Conservation (phyloP, 1,140 invertebrate species). For the Drosophila bipectinata region DNA sequence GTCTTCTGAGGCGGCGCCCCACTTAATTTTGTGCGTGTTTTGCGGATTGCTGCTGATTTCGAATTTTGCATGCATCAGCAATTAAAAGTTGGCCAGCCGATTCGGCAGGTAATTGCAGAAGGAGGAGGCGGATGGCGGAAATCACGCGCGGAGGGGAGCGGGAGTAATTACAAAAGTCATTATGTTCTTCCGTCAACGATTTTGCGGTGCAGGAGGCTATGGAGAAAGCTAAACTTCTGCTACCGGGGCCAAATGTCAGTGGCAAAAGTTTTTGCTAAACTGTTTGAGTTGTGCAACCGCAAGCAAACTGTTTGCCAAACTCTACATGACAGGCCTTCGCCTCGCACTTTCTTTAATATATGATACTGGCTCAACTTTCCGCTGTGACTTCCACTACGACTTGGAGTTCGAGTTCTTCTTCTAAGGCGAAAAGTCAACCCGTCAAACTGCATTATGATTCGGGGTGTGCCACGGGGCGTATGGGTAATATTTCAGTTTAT, state of each 20-base stretch:
- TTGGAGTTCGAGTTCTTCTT: slow-evolving; percentile 4
- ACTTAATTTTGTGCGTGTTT: slow-evolving; percentile 33
- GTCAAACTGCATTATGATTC: slow-evolving; percentile 71
- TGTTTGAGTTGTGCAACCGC: slow-evolving; percentile 63
- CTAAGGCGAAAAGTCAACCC: slow-evolving; percentile 68
- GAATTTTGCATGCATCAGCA: slow-evolving; percentile 65
- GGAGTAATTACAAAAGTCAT: slow-evolving; percentile 74
- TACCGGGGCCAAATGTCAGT: slow-evolving; percentile 39
- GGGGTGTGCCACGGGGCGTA: slow-evolving; percentile 44
- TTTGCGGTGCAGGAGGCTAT: slow-evolving; percentile 5
- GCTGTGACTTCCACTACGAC: slow-evolving; percentile 29
- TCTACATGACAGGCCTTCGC: slow-evolving; percentile 40
- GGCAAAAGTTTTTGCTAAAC: slow-evolving; percentile 64
- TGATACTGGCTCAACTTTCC: slow-evolving; percentile 26
- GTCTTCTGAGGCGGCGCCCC: slow-evolving; percentile 2
- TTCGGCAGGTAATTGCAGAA: slow-evolving; percentile 64
- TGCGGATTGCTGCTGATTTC: slow-evolving; percentile 32
- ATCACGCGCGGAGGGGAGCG: slow-evolving; percentile 8
- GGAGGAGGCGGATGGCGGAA: neutral
- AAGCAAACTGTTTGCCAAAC: slow-evolving; percentile 73
- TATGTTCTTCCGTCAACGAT: slow-evolving; percentile 52
- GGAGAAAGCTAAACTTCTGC: slow-evolving; percentile 20
- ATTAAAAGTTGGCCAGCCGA: slow-evolving; percentile 75
- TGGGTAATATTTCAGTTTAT: slow-evolving; percentile 61
- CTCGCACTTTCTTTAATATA: slow-evolving; percentile 9